Percentiles rank a stretch among this genome's conserved stretches.
Evolutionary conservation across 2,797 vertebrate genomes (phyloP).

Genomic region (Malurus leucopterus): DNA sequence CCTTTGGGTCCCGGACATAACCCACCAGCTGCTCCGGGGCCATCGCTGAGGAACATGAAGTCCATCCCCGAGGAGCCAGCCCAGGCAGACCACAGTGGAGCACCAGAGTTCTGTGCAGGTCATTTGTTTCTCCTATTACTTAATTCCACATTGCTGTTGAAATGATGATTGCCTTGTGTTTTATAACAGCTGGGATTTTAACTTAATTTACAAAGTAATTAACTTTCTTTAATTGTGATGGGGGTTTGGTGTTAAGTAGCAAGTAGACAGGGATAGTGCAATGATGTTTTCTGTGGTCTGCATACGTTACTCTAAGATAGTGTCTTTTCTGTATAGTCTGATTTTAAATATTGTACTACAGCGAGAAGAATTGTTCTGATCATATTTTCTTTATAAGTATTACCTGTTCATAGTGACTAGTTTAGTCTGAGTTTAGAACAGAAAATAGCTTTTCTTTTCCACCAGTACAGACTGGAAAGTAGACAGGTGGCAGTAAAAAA

Average conservation of each 20-base stretch:
- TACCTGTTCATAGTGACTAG: neutral
- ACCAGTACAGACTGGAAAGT: neutral
- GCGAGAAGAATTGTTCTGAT: neutral
- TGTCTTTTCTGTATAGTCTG: neutral
- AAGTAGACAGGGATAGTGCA: neutral
- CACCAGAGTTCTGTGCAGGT: conserved; percentile 63
- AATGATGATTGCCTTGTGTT: neutral
- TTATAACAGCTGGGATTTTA: conserved; percentile 7
- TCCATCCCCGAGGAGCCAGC: conserved; percentile 68
- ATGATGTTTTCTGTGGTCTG: neutral
- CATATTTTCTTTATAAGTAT: neutral
- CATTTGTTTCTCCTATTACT: conserved; percentile 13
- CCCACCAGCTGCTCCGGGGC: conserved; percentile 1
- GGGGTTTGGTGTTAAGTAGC: neutral
- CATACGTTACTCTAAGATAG: neutral
- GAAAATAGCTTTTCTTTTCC: neutral
- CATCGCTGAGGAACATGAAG: conserved; percentile 58
- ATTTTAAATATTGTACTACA: neutral
- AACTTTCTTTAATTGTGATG: conserved; percentile 5
- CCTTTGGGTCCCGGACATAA: neutral
- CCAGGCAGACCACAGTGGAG: conserved; percentile 48
- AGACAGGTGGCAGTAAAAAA: conserved; percentile 55
- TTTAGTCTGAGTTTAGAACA: neutral
- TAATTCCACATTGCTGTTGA: neutral
- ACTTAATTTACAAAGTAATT: neutral